These are phyloP conservation scores for Limonius californicus DNA, from an alignment of 1,140 invertebrate species.

Conservation along the genomic window DNA sequence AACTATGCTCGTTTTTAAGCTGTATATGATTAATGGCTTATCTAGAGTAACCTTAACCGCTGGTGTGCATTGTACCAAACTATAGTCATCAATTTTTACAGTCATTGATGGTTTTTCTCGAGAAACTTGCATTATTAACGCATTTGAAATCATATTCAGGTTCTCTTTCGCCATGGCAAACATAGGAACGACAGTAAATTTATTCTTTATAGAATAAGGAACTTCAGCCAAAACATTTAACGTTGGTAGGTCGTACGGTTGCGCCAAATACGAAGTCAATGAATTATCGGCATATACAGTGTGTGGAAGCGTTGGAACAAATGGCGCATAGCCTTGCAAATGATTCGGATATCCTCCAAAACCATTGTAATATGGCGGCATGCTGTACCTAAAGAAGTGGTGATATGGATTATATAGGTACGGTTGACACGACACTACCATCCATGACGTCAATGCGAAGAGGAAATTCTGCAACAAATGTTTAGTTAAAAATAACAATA, in stretches of 20 bases:
- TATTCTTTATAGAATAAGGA: slow-evolving; percentile 33
- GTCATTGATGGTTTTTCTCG: slow-evolving; percentile 32
- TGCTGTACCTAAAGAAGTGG: slow-evolving; percentile 15
- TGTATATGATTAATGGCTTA: slow-evolving; percentile 34
- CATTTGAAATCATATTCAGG: slow-evolving; percentile 34
- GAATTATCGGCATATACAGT: slow-evolving; percentile 20
- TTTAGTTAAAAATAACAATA: no score
- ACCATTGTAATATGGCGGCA: slow-evolving; percentile 20
- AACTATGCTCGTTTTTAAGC: slow-evolving; percentile 33
- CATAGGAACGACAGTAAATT: slow-evolving; percentile 39
- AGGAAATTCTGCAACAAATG: slow-evolving; percentile 16
- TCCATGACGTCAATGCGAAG: not conserved
- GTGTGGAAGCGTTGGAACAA: slow-evolving; percentile 17
- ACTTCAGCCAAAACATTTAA: slow-evolving; percentile 38
- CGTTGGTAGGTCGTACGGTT: slow-evolving; percentile 25
- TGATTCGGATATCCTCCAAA: slow-evolving; percentile 23
- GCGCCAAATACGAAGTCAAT: slow-evolving; percentile 17
- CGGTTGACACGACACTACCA: not conserved
- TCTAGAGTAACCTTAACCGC: slow-evolving; percentile 39
- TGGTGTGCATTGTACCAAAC: slow-evolving; percentile 36
- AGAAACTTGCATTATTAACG: slow-evolving; percentile 32
- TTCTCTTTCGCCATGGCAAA: slow-evolving; percentile 31
- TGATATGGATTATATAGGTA: slow-evolving; percentile 32
- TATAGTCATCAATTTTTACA: slow-evolving; percentile 31
- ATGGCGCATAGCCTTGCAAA: slow-evolving; percentile 9